phyloP scores from a whole-genome alignment of 2,888 invertebrate species.

The Troides helena region DNA sequence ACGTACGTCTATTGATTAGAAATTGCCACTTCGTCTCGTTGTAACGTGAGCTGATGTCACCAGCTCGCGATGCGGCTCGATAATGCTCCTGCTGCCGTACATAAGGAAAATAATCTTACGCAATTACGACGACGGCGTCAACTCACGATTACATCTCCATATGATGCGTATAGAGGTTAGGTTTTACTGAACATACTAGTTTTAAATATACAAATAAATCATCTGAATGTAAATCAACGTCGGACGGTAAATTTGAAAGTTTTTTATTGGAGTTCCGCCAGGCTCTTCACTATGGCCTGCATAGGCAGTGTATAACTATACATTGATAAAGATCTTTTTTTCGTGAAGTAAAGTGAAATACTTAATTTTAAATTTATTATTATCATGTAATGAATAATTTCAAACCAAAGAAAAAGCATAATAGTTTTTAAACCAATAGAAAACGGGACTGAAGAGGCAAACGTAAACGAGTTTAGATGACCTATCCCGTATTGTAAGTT shows the following conservation, averaged over 20 bases:
- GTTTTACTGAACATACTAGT: not conserved
- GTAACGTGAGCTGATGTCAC: conserved; percentile 60
- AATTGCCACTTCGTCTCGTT: conserved; percentile 53
- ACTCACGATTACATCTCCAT: not conserved
- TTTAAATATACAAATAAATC: too few relatives aligned
- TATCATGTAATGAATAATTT: too few relatives aligned
- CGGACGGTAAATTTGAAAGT: too few relatives aligned
- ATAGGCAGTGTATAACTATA: too few relatives aligned
- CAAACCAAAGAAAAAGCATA: too few relatives aligned
- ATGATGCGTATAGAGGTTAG: not conserved
- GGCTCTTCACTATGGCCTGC: not conserved
- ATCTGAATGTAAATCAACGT: too few relatives aligned
- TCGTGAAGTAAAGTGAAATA: not conserved
- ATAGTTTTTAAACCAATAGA: too few relatives aligned
- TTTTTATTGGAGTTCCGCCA: not conserved
- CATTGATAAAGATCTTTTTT: not conserved
- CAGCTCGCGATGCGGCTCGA: conserved; percentile 38
- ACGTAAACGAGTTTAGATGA: too few relatives aligned
- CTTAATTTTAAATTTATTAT: too few relatives aligned
- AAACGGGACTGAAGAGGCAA: too few relatives aligned
- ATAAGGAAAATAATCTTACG: conserved; percentile 22
- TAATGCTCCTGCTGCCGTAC: conserved; percentile 24
- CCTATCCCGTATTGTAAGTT: too few relatives aligned
- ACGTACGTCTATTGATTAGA: conserved; percentile 65
- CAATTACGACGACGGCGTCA: conserved; percentile 6